Conservation (phyloP, 1,140 invertebrate genomes). For the Magallana gigas region DNA sequence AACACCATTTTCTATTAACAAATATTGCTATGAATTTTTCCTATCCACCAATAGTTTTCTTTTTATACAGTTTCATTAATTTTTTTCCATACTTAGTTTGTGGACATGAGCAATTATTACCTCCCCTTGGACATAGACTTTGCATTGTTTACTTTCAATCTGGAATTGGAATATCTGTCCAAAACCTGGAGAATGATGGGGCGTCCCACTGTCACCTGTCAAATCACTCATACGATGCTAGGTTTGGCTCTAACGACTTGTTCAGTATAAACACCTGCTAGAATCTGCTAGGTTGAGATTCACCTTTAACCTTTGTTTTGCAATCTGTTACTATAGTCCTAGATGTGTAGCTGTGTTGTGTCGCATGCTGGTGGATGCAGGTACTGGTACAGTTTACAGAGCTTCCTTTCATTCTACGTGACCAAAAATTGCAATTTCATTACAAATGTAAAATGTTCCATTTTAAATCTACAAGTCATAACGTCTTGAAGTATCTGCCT, state of each 20-base stretch:
- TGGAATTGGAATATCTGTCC: conserved; percentile 75
- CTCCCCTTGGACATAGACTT: conserved; percentile 18
- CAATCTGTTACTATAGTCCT: not conserved
- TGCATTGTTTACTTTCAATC: conserved; percentile 31
- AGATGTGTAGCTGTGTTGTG: conserved; percentile 9
- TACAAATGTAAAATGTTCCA: not conserved
- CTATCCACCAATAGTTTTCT: too few relatives aligned
- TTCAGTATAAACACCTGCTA: conserved; percentile 4
- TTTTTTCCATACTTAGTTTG: conserved; percentile 4
- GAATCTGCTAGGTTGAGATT: not conserved
- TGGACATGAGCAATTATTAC: conserved; percentile 34
- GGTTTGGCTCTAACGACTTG: not conserved
- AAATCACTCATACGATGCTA: conserved; percentile 2
- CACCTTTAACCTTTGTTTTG: conserved; percentile 18
- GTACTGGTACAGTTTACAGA: not conserved
- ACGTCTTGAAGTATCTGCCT: not conserved
- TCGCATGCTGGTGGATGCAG: not conserved
- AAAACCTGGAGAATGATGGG: conserved; percentile 81
- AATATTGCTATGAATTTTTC: too few relatives aligned
- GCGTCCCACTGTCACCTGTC: conserved; percentile 75
- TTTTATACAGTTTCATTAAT: not conserved
- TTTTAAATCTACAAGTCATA: not conserved
- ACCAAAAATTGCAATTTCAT: not conserved
- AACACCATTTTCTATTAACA: too few relatives aligned
- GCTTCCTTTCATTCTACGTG: not conserved